Evolutionary conservation across 1,140 invertebrate species (phyloP).

Genomic region (Campoletis sonorensis): DNA sequence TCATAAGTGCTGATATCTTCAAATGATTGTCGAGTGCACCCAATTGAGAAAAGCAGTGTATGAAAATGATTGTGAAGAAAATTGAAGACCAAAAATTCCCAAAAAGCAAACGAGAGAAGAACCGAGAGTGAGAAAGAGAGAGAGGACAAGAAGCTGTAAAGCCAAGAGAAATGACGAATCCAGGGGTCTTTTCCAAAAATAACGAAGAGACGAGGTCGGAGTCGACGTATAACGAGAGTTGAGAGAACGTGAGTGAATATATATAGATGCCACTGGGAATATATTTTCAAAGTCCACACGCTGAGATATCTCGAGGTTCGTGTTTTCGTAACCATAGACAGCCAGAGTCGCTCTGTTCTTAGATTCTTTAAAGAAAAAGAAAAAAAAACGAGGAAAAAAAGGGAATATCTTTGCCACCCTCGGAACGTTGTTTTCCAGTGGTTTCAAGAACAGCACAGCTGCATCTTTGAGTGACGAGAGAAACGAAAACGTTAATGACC

Average conservation of each 20-base stretch:
- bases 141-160: neutral
- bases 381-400: too few relatives aligned
- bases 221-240: conserved; percentile 25
- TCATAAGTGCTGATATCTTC: too few relatives aligned
- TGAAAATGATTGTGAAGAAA: too few relatives aligned
- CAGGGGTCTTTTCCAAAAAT: conserved; percentile 48
- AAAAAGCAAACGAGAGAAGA: neutral
- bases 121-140: neutral
- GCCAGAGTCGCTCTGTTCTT: conserved; percentile 24
- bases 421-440: conserved; percentile 19
- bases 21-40: too few relatives aligned
- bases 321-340: conserved; percentile 32
- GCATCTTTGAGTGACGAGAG: neutral
- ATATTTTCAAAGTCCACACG: conserved; percentile 42
- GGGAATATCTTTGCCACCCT: neutral
- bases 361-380: neutral
- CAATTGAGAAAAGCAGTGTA: too few relatives aligned
- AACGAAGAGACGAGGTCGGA: conserved; percentile 44
- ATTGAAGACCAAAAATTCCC: too few relatives aligned
- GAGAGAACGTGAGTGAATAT: conserved; percentile 20
- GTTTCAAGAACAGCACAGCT: conserved; percentile 1
- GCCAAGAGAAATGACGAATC: neutral
- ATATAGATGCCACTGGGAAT: neutral
- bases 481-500: conserved; percentile 12
- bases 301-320: conserved; percentile 38